A percentile compares a stretch with the other conserved stretches of the same genome.
These are phyloP conservation scores for Microctonus aethiopoides DNA, from an alignment of 2,888 invertebrate genomes.

Conservation along the genomic window DNA sequence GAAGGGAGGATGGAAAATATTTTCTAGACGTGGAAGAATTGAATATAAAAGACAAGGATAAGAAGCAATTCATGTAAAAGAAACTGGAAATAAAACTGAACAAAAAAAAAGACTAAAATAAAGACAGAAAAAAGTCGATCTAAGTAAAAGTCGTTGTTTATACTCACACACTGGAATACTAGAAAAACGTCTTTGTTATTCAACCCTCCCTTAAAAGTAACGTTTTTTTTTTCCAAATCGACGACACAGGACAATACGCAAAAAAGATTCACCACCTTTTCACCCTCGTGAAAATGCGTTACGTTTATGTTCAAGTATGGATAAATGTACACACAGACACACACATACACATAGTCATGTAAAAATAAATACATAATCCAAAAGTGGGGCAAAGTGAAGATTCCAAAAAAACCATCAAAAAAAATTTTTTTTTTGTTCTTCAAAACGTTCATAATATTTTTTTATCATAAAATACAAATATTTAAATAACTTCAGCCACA, in stretches of 20 bases:
- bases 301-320: background rate
- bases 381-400: no score
- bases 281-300: conserved; percentile 27
- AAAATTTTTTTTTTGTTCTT: no score
- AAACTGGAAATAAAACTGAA: background rate
- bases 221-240: conserved; percentile 11
- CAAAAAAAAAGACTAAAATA: background rate
- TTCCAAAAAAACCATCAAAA: no score
- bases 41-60: background rate
- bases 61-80: background rate
- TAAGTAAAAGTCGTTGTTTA: conserved; percentile 9
- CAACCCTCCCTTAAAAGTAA: conserved; percentile 1
- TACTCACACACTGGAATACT: background rate
- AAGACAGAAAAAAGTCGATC: background rate
- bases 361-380: no score
- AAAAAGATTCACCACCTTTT: conserved; percentile 33
- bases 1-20: no score
- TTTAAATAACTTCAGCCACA: no score
- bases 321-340: background rate
- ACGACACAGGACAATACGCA: conserved; percentile 27
- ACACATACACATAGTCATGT: conserved; percentile 11
- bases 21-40: background rate
- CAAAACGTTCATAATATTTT: no score
- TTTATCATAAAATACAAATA: no score
- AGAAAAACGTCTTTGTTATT: conserved; percentile 7